Evolutionary conservation across 2,113 vertebrate species (phyloP).

Genomic region (Otolemur garnettii): DNA sequence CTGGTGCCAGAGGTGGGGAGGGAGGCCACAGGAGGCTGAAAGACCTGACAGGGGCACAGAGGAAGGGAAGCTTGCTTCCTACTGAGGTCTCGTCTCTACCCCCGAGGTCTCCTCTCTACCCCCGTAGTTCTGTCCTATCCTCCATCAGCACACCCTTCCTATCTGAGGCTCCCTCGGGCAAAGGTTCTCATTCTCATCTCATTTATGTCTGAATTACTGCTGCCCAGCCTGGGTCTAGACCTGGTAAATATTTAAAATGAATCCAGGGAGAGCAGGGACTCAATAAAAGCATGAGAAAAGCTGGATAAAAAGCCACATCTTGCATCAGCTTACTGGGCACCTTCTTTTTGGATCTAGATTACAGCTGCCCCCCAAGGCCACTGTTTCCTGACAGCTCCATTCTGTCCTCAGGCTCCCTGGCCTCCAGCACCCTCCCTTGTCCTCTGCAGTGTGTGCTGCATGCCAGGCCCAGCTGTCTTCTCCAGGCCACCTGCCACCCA

Average conservation of each 20-base stretch:
- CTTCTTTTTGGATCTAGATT: neutral
- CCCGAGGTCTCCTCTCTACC: accelerated
- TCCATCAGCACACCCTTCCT: neutral
- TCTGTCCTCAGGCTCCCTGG: neutral
- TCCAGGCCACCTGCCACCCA: neutral
- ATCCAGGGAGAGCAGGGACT: neutral
- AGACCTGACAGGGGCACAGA: accelerated
- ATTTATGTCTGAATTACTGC: neutral
- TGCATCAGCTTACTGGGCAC: accelerated
- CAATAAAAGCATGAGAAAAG: neutral
- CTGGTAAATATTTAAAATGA: neutral
- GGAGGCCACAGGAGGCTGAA: neutral
- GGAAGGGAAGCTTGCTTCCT: too few species aligned
- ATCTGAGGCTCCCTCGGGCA: neutral
- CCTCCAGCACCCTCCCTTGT: neutral
- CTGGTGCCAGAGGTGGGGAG: neutral
- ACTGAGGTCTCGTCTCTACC: accelerated
- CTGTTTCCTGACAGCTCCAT: accelerated
- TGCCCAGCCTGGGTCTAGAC: neutral
- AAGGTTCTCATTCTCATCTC: neutral
- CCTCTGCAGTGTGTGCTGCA: neutral
- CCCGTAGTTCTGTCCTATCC: neutral
- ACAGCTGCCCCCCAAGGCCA: neutral
- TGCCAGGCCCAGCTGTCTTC: neutral
- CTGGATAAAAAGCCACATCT: neutral